A percentile compares a stretch with the other conserved stretches of the same genome.
phyloP scores from a whole-genome alignment of 2,797 vertebrate genomes.

The Cephalopachus bancanus region DNA sequence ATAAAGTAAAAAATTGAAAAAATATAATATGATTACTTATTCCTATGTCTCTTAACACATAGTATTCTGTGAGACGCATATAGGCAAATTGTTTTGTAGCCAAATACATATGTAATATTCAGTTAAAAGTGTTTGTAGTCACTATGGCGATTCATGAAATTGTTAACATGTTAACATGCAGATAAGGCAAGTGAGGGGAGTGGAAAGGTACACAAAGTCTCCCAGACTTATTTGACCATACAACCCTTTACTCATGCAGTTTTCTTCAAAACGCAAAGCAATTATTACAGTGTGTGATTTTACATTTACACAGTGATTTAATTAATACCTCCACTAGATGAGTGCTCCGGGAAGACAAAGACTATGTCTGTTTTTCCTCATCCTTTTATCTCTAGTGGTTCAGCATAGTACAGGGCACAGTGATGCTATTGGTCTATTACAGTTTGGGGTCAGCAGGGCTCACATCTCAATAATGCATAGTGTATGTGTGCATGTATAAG shows the following conservation, averaged over 20 bases:
- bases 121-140: not conserved
- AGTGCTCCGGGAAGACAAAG: not conserved
- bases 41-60: not conserved
- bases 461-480: not conserved
- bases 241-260: not conserved
- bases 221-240: not conserved
- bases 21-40: not conserved
- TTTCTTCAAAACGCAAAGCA: conserved; percentile 24
- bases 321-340: not conserved
- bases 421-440: not conserved
- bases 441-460: not conserved
- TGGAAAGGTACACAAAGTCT: not conserved
- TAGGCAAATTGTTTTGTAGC: conserved; percentile 23
- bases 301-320: not conserved
- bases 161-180: not conserved
- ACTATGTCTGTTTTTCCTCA: not conserved
- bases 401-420: not conserved
- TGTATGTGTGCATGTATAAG: not conserved
- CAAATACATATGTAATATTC: not conserved
- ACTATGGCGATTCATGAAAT: not conserved
- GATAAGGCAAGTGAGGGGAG: not conserved
- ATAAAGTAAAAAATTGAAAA: not conserved
- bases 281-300: not conserved
- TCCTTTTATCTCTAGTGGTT: not conserved
- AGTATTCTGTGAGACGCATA: not conserved